Base-by-base conservation (phyloP, 2,797 vertebrate species). In the Macrochelys suwanniensis region DNA sequence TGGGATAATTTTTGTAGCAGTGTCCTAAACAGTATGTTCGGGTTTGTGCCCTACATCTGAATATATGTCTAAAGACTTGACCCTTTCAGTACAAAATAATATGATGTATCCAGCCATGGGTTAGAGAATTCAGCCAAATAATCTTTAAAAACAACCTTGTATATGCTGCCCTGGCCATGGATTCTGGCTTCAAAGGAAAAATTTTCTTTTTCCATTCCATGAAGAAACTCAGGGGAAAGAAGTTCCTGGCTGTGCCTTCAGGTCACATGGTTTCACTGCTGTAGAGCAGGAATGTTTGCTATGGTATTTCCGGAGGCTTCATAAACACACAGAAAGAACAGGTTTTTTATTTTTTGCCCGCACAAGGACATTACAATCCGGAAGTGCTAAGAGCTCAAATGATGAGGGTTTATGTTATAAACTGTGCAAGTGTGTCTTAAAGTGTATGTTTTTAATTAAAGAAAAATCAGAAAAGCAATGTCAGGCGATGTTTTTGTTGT, bases 301-400 rank as follows among this genome's bases (percentile, higher is more conserved):
- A 74, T 98, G 98, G 98, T 98, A 98, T 99, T 99, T 99, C 98
- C 98, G 98, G 98, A 98, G 97, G 97, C 97, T 98, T 97, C 89
- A 95, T 98, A 98, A 98, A 98, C 98, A 98, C 76, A 57, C 57
- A 84, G 82, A 82, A 85, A 79, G 85, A 96, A 89, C 77, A 49
- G 61, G 42, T 49, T 77, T 31, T 57, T 59, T 56, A 71, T 50
- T 42, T 23, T 4, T 57, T 78, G 15, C 6, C 51, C 76, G n/a
- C 31, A 53, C 57, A 57, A 94, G 68, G 90, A 53, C 1, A 15
- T 92, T 94, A 7, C 4, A 2, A 2, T 92, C 88, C 7, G 84
- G 33, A 4, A 79, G 7, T 26, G 68, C 77, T 50, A 77, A 51
- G 37, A 86, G 80, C 76, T 78, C 61, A 65, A 71, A 49, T n/a